Percentiles rank a stretch among this genome's conserved stretches.
These are phyloP conservation scores for Coilia nasus DNA, from an alignment of 2,797 vertebrate species.

Conservation along the genomic window DNA sequence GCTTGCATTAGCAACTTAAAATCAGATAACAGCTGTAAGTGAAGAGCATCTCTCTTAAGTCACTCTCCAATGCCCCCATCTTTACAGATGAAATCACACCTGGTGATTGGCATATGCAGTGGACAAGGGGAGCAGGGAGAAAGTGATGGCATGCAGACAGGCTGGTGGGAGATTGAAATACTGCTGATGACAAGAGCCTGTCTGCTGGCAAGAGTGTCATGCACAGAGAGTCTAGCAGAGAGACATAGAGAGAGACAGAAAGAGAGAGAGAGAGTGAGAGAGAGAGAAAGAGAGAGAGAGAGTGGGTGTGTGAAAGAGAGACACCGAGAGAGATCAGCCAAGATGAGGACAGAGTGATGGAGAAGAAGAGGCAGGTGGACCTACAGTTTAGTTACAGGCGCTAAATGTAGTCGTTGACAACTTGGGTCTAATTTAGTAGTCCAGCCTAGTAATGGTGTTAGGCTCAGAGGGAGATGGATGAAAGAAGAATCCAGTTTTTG, in stretches of 20 bases:
- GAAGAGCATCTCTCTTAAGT: background rate
- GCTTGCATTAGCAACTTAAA: background rate
- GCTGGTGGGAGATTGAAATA: slow-evolving; percentile 5
- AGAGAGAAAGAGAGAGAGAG: too few species aligned
- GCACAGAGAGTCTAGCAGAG: background rate
- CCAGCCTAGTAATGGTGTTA: background rate
- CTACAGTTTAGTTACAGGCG: background rate
- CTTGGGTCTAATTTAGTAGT: background rate
- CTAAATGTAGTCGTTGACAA: background rate
- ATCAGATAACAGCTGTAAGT: background rate
- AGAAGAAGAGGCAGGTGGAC: background rate
- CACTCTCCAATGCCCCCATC: background rate
- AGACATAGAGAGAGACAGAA: too few species aligned
- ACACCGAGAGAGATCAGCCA: background rate
- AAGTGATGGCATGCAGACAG: background rate
- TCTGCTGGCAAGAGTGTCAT: background rate
- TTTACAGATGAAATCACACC: background rate
- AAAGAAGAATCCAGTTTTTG: background rate
- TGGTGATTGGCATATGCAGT: background rate
- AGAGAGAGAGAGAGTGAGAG: too few species aligned
- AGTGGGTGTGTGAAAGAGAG: too few species aligned
- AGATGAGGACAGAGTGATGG: background rate
- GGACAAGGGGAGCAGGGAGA: background rate
- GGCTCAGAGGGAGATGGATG: background rate
- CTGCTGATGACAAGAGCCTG: background rate